Percentiles rank a stretch among this genome's conserved stretches.
Evolutionary conservation across 2,888 invertebrate genomes (phyloP).

Genomic region (Baccha elongata): DNA sequence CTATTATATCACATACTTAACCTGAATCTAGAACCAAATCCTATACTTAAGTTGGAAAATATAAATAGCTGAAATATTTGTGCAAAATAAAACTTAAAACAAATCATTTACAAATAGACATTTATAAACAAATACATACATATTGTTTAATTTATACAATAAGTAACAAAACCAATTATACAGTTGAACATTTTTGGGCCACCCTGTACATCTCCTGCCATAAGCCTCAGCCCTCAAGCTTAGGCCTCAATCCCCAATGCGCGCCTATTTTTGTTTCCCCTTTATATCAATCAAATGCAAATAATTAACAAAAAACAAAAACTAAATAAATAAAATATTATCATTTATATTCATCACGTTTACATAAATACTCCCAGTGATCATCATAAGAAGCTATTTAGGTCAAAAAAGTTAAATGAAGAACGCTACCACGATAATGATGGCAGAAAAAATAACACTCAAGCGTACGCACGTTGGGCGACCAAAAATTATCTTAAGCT

Average conservation of each 20-base stretch:
- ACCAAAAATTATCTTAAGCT: slow-evolving; percentile 40
- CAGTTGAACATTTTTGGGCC: no score
- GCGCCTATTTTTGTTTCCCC: background rate
- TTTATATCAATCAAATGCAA: slow-evolving; percentile 1
- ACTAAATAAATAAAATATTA: background rate
- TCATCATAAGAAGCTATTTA: slow-evolving; percentile 34
- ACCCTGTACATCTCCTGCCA: background rate
- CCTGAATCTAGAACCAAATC: no score
- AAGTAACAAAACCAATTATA: no score
- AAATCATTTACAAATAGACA: no score
- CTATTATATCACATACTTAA: no score
- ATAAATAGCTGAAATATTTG: no score
- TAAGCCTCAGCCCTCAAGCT: background rate
- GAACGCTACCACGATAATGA: slow-evolving; percentile 51
- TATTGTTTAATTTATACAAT: no score
- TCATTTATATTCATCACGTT: slow-evolving; percentile 51
- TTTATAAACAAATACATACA: no score
- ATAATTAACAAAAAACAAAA: background rate
- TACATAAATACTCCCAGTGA: slow-evolving; percentile 33
- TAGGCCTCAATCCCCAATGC: no score
- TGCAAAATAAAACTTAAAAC: no score
- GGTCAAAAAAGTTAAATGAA: slow-evolving; percentile 59
- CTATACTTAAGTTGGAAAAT: no score
- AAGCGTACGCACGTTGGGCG: slow-evolving; percentile 7
- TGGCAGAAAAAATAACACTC: slow-evolving; percentile 53